These are phyloP conservation scores for Hiodon tergisus DNA, from an alignment of 2,113 vertebrate species.

Conservation along the genomic window DNA sequence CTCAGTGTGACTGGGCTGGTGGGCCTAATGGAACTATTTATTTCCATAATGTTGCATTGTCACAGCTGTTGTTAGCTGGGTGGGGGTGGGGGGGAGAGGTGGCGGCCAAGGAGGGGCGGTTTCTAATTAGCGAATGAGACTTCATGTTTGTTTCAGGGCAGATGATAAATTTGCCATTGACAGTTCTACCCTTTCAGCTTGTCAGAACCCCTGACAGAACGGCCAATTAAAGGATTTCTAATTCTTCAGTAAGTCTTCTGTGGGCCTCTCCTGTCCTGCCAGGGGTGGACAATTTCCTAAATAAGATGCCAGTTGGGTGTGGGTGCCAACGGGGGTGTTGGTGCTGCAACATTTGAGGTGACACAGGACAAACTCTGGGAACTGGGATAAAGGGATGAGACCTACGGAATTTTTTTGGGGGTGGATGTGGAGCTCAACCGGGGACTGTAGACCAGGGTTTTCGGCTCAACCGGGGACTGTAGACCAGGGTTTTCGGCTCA, in stretches of 20 bases:
- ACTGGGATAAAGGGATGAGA: background rate
- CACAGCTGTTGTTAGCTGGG: conserved; percentile 23
- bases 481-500: background rate
- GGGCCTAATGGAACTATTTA: conserved; percentile 63
- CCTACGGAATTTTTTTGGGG: background rate
- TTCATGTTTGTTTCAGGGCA: conserved; percentile 40
- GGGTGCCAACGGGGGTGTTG: background rate
- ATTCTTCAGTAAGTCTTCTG: conserved; percentile 46
- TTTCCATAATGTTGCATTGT: conserved; percentile 58
- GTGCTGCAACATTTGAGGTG: background rate
- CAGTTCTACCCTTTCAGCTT: conserved; percentile 52
- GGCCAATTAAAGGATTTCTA: conserved; percentile 54
- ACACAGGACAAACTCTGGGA: conserved; percentile 20
- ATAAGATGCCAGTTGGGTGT: conserved; percentile 24
- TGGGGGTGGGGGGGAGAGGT: conserved; percentile 31
- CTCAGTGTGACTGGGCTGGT: conserved; percentile 39
- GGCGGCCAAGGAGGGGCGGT: conserved; percentile 16
- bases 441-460: background rate
- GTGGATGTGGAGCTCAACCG: background rate
- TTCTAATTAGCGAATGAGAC: conserved; percentile 62
- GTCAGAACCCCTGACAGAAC: conserved; percentile 49
- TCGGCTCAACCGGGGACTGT: too few species aligned
- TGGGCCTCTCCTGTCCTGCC: conserved; percentile 25
- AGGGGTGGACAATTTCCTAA: conserved; percentile 32
- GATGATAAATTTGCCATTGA: conserved; percentile 52